Evolutionary conservation across 1,140 invertebrate species (phyloP).

Genomic region (Acyrthosiphon pisum): DNA sequence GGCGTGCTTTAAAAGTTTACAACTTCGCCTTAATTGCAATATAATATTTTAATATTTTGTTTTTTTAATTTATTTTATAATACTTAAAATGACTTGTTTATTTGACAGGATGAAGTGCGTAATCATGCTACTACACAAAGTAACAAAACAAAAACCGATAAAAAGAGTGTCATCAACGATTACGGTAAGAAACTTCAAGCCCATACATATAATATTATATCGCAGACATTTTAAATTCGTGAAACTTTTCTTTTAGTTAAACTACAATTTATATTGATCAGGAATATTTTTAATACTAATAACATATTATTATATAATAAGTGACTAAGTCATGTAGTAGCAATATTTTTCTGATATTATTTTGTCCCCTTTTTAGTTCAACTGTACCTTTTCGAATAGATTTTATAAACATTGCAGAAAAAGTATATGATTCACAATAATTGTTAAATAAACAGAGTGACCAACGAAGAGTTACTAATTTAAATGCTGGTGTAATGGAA

Average conservation of each 20-base stretch:
- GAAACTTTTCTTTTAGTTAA: not conserved
- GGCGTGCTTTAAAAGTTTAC: not conserved
- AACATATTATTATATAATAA: not conserved
- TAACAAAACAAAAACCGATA: slow-evolving; percentile 15
- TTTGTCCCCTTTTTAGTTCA: not conserved
- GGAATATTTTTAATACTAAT: not conserved
- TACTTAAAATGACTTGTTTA: not conserved
- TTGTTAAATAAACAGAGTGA: not conserved
- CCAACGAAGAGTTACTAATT: not conserved
- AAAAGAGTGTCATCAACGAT: not conserved
- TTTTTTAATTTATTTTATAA: not conserved
- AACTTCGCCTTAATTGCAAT: not conserved
- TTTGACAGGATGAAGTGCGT: not conserved
- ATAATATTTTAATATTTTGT: not conserved
- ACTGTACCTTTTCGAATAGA: not conserved
- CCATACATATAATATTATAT: not conserved
- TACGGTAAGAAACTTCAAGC: not conserved
- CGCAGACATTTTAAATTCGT: not conserved
- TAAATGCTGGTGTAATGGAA: not conserved
- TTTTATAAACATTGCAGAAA: not conserved
- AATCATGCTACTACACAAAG: not conserved
- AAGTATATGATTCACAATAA: not conserved
- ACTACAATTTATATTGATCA: too few species aligned
- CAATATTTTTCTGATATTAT: not conserved
- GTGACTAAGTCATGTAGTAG: not conserved